Conservation (phyloP, 2,888 invertebrate species). For the Rugalucina vietnamica region DNA sequence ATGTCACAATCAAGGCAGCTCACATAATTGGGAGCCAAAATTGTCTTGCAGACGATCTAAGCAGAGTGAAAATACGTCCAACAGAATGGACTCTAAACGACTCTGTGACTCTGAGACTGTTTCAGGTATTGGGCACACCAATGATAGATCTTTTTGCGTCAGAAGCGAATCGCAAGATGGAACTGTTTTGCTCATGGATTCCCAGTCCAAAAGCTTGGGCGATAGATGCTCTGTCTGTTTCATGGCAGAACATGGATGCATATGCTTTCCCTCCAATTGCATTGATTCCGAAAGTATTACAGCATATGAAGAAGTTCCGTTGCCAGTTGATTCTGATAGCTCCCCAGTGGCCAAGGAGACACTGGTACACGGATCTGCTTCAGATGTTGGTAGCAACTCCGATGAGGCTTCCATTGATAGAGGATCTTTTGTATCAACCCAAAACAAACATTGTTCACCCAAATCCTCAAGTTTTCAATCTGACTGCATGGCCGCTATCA, state of each 20-base stretch:
- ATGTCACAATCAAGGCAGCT: conserved; percentile 18
- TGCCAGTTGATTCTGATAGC: conserved; percentile 58
- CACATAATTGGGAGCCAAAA: conserved; percentile 33
- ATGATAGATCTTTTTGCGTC: conserved; percentile 47
- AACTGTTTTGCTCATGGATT: conserved; percentile 46
- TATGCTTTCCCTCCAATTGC: conserved; percentile 54
- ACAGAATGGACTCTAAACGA: conserved; percentile 42
- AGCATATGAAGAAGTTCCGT: conserved; percentile 36
- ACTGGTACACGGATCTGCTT: conserved; percentile 23
- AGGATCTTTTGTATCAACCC: conserved; percentile 38
- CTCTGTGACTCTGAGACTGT: conserved; percentile 17
- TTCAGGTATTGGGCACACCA: background rate
- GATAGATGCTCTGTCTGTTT: conserved; percentile 51
- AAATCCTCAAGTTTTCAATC: conserved; percentile 33
- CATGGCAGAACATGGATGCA: conserved; percentile 47
- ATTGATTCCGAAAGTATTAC: conserved; percentile 47
- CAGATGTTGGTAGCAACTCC: conserved; percentile 21
- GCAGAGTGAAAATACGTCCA: conserved; percentile 5
- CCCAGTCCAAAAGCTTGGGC: conserved; percentile 30
- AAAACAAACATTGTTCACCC: conserved; percentile 47
- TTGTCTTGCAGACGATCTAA: conserved; percentile 24
- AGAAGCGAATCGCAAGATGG: conserved; percentile 23
- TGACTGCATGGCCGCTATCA: conserved; percentile 44
- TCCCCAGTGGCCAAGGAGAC: conserved; percentile 43
- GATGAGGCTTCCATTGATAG: conserved; percentile 4